Percentiles rank a stretch among this genome's conserved stretches.
phyloP scores from a whole-genome alignment of 2,888 invertebrate genomes.

The Epinotia brunnichana region DNA sequence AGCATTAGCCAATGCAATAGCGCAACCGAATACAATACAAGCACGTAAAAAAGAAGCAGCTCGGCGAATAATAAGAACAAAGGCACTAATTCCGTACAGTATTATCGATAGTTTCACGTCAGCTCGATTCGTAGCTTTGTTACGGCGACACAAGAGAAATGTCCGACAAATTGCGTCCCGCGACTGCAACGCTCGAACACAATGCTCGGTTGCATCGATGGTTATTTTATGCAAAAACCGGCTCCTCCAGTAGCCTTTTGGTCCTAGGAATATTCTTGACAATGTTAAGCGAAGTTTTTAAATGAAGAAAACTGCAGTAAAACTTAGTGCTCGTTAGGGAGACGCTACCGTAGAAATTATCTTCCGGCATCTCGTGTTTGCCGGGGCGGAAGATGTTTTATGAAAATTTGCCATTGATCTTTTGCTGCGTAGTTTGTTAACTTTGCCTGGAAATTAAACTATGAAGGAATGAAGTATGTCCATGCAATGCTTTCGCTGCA shows the following conservation, averaged over 20 bases:
- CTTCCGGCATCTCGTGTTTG: slow-evolving; percentile 17
- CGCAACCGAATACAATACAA: slow-evolving; percentile 24
- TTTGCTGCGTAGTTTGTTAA: slow-evolving; percentile 17
- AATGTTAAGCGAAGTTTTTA: slow-evolving; percentile 41
- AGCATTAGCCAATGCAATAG: slow-evolving; percentile 12
- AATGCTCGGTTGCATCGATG: slow-evolving; percentile 66
- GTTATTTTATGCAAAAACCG: slow-evolving; percentile 72
- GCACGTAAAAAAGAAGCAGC: slow-evolving; percentile 42
- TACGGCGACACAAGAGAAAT: slow-evolving; percentile 74
- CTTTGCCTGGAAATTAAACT: background rate
- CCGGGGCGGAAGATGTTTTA: slow-evolving; percentile 14
- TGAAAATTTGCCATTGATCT: slow-evolving; percentile 18
- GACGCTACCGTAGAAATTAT: slow-evolving; percentile 37
- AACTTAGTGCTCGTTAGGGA: slow-evolving; percentile 41
- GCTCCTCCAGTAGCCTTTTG: slow-evolving; percentile 51
- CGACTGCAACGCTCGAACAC: slow-evolving; percentile 62
- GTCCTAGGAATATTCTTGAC: slow-evolving; percentile 33
- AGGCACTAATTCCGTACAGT: slow-evolving; percentile 70
- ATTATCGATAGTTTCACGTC: slow-evolving; percentile 73
- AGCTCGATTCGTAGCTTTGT: slow-evolving; percentile 72
- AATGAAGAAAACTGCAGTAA: slow-evolving; percentile 40
- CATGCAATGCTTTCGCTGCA: slow-evolving; percentile 61
- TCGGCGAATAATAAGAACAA: slow-evolving; percentile 62
- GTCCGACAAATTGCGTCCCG: slow-evolving; percentile 75
- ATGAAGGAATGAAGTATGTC: slow-evolving; percentile 50